Base-by-base conservation (phyloP, 2,888 invertebrate genomes). In the Drosophila gaucha region DNA sequence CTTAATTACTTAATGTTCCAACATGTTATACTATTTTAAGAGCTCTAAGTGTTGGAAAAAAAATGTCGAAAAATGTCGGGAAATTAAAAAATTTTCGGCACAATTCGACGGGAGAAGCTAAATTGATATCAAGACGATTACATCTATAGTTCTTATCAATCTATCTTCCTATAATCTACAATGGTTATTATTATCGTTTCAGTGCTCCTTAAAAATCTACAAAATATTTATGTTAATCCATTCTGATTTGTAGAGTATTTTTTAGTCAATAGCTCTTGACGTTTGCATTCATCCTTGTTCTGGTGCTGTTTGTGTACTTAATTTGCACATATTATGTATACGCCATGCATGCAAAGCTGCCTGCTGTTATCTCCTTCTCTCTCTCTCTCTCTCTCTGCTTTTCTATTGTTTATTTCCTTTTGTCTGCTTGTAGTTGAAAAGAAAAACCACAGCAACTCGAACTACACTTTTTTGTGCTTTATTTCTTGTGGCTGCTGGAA, bases 271-370 rank as follows among this genome's bases (percentile, higher is more conserved):
- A 5, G 5, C 6, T 14, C 10, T 33, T 4, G 6, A 14, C 22
- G 22, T n/a, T 10, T 26, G 16, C 18, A 41, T 14, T 52, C 8
- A 20, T 16, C 8, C 31, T 44, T 33, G 26, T 36, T 38, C 24
- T 52, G n/a, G 12, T 39, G 22, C 20, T 14, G 12, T 16, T 44
- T 22, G 31, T 51, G 24, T 46, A 66, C 67, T 74, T 66, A 62
- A 74, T 74, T 69, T 82, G 54, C 56, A 33, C 60, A 67, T 54
- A 70, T 72, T 69, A 66, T 64, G 69, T 67, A 88, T 83, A 79
- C 86, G 76, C 49, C 88, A 59, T 60, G 76, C 36, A 73, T 62
- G 66, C 54, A 54, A 68, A 72, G 57, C 39, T 47, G 44, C 31
- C 39, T n/a, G 14, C 20, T 12, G 9, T 36, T 22, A 3, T 3